phyloP scores from a whole-genome alignment of 2,113 vertebrate species.

The Brachyhypopomus occidentalis region DNA sequence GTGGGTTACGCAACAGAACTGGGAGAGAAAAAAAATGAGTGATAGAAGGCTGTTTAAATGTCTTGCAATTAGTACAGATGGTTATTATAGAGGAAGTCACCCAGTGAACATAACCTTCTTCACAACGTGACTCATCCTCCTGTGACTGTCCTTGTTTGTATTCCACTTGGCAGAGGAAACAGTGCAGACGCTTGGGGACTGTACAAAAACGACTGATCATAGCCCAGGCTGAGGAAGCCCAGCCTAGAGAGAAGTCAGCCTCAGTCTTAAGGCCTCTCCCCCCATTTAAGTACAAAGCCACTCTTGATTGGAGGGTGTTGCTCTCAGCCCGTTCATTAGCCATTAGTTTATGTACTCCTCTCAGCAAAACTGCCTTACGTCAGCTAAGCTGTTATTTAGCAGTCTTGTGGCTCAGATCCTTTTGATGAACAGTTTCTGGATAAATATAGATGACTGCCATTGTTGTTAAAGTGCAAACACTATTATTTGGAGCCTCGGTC shows the following conservation, averaged over 20 bases:
- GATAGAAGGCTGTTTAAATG: neutral
- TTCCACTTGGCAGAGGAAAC: neutral
- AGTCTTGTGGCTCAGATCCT: neutral
- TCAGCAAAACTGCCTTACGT: constrained; percentile 1
- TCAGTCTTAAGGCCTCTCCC: neutral
- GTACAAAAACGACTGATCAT: neutral
- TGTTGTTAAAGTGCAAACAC: constrained; percentile 11
- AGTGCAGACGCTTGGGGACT: constrained; percentile 13
- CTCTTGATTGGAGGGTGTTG: constrained; percentile 1
- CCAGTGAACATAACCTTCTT: neutral
- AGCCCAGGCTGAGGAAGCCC: neutral
- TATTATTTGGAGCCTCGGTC: constrained; percentile 24
- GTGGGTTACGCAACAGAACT: neutral
- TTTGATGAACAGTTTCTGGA: constrained; percentile 20
- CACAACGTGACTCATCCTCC: constrained; percentile 11
- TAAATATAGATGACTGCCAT: constrained; percentile 16
- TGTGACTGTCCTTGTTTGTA: constrained; percentile 1
- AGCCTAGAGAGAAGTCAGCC: neutral
- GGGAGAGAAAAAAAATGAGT: neutral
- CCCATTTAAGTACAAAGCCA: neutral
- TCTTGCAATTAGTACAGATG: constrained; percentile 24
- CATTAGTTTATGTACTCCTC: neutral
- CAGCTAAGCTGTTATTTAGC: constrained; percentile 10
- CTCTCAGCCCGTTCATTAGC: constrained; percentile 7
- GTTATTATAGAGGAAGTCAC: constrained; percentile 7